Conservation (phyloP, 2,888 invertebrate genomes). For the Eupelmus urozonus region DNA sequence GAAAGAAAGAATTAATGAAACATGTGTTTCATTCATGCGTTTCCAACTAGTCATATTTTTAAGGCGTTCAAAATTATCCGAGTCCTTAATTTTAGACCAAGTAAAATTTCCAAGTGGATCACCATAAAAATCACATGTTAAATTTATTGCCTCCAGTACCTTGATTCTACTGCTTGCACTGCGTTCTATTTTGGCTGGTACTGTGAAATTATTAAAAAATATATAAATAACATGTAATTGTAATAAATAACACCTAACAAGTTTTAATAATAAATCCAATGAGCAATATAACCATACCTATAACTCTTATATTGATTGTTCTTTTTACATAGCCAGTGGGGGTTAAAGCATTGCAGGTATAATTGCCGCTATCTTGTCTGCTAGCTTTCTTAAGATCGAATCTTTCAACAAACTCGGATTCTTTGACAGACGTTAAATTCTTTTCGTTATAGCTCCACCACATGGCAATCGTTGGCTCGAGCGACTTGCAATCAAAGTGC, state of each 20-base stretch:
- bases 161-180: constrained; percentile 78
- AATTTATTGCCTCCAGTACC: constrained; percentile 78
- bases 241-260: neutral
- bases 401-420: constrained; percentile 74
- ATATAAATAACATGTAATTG: constrained; percentile 16
- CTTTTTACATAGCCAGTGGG: constrained; percentile 73
- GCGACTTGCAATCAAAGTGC: constrained; percentile 79
- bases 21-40: constrained; percentile 80
- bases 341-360: constrained; percentile 80
- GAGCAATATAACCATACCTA: no score
- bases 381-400: constrained; percentile 80
- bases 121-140: constrained; percentile 81
- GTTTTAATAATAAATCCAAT: neutral
- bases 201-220: constrained; percentile 76
- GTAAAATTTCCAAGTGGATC: constrained; percentile 80
- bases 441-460: constrained; percentile 81
- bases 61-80: constrained; percentile 73
- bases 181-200: constrained; percentile 77
- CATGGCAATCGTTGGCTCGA: constrained; percentile 78
- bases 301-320: constrained; percentile 72
- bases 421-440: constrained; percentile 78
- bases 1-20: constrained; percentile 81
- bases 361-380: constrained; percentile 81
- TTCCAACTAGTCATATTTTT: constrained; percentile 74
- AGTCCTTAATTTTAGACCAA: constrained; percentile 81